Base-by-base conservation (phyloP, 2,888 invertebrate species). In the Dynastes maya region DNA sequence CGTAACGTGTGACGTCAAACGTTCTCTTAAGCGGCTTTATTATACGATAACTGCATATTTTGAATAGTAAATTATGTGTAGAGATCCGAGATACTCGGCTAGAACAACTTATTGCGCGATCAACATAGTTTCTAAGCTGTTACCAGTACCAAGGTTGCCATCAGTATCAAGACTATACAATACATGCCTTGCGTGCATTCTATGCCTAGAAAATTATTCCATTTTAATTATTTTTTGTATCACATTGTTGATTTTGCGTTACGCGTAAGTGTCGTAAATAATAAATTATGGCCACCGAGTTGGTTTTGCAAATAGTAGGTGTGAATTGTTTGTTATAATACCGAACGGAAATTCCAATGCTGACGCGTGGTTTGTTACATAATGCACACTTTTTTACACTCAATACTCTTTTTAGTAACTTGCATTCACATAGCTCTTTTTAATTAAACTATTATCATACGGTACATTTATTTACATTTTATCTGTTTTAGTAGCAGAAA, bases 1-100 rank as follows among this genome's bases (percentile, higher is more conserved):
- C 81, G 80, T 80, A 82, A 81, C 76, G 75, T 76, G 77, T 80
- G 81, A 81, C 80, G 80, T 80, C 78, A 72, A 78, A 65, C 32
- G 55, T 22, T 13, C 16, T 32, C 68, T 13, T 51, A 55, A 51
- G 49, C 27, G 22, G 51, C 22, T 49, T 51, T 51, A 16, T 32
- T 16, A 16, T 55, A 53, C 63, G 78, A 79, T 81, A 80, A 79
- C 77, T 80, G 80, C 79, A 80, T 80, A 80, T 70, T 77, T 77
- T 77, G 75, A 80, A 78, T 82, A 77, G 80, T 78, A 76, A 79
- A 82, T 81, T 82, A 78, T 80, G 79, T 76, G 80, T 70, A 16
- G 58, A 32, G n/a, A 55, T 55, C 6, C 29, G 32, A 71, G 37
- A 58, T 58, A 61, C 22, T 27, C 27, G 51, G 29, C 27, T 29